These are phyloP conservation scores for Acyrthosiphon pisum DNA, from an alignment of 1,140 invertebrate species.

Conservation along the genomic window DNA sequence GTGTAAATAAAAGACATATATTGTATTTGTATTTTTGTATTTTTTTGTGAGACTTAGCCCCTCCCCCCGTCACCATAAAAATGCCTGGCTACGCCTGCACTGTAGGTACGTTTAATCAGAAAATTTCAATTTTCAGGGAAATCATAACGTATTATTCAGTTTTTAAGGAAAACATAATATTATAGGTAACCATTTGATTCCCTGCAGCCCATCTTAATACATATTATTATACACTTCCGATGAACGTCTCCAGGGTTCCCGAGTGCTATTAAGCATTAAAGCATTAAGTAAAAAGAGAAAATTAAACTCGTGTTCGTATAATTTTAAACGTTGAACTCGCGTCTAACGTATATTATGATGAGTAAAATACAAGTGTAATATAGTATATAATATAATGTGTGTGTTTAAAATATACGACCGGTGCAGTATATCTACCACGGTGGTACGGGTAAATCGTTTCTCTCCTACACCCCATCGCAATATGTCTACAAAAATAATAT, in stretches of 20 bases:
- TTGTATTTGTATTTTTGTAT: no score
- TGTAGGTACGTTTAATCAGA: no score
- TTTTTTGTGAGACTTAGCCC: no score
- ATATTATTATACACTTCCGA: neutral
- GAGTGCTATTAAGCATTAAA: neutral
- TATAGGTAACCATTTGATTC: neutral
- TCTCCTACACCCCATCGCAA: neutral
- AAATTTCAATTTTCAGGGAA: neutral
- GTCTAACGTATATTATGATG: neutral
- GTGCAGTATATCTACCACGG: neutral
- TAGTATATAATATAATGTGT: neutral
- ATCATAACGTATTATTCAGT: neutral
- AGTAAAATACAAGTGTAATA: neutral
- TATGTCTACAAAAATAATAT: neutral
- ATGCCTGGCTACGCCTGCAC: no score
- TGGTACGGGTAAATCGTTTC: neutral
- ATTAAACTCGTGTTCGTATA: neutral
- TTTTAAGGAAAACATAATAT: neutral
- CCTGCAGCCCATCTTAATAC: neutral
- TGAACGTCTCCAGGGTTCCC: neutral
- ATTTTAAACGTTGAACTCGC: neutral
- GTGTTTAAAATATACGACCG: slow-evolving; percentile 2
- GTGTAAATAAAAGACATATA: no score
- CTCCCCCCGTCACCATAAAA: no score
- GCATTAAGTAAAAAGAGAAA: neutral